phyloP scores from a whole-genome alignment of 2,888 invertebrate species.

The Chromoteleia sp. region DNA sequence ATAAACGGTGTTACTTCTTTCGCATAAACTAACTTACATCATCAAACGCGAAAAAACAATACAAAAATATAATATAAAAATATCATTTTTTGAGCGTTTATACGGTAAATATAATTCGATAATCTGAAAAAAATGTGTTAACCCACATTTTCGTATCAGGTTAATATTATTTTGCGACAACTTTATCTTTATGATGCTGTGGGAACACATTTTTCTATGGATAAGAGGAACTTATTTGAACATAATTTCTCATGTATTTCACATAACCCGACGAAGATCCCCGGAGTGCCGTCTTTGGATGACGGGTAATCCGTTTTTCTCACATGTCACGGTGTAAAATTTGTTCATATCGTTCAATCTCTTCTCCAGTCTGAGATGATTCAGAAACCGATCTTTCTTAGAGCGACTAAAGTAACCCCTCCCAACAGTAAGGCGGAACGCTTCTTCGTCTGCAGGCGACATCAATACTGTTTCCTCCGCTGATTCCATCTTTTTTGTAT shows the following conservation, averaged over 20 bases:
- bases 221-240: constrained; percentile 26
- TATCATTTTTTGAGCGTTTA: constrained; percentile 35
- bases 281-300: constrained; percentile 73
- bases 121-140: neutral
- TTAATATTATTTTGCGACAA: neutral
- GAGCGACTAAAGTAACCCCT: constrained; percentile 79
- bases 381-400: constrained; percentile 80
- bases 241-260: neutral
- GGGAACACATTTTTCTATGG: neutral
- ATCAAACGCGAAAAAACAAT: constrained; percentile 20
- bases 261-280: constrained; percentile 73
- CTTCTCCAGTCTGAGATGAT: constrained; percentile 79
- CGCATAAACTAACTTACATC: constrained; percentile 5
- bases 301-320: constrained; percentile 65
- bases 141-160: neutral
- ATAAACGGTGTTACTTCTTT: constrained; percentile 2
- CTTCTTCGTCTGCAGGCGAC: constrained; percentile 78
- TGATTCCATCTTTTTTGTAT: constrained; percentile 64
- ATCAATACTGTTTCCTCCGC: constrained; percentile 68
- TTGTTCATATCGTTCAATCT: constrained; percentile 78
- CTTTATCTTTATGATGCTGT: too few relatives aligned
- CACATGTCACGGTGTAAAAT: constrained; percentile 75
- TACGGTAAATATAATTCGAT: constrained; percentile 19
- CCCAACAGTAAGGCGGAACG: constrained; percentile 79
- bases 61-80: constrained; percentile 51